phyloP scores from a whole-genome alignment of 2,888 invertebrate species.

The Marasmarcha lunaedactyla region DNA sequence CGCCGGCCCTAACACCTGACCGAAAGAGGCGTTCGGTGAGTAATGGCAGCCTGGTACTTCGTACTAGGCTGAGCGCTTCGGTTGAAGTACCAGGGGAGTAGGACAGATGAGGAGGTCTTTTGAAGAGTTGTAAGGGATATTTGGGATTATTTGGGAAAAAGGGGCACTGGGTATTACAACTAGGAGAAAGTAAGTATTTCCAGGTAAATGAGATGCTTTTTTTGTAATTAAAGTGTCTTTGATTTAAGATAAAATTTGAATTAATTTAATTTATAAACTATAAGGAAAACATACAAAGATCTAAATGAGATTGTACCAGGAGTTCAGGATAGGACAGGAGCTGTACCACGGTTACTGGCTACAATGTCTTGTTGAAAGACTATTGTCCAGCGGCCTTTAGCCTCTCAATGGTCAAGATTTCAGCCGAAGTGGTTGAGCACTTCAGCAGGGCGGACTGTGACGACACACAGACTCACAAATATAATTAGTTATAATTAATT shows the following conservation, averaged over 20 bases:
- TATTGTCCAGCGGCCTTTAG: slow-evolving; percentile 55
- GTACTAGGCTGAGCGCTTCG: slow-evolving; percentile 29
- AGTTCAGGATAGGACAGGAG: background rate
- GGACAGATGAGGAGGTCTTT: background rate
- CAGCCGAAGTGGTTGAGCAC: slow-evolving; percentile 60
- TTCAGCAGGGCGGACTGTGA: slow-evolving; percentile 37
- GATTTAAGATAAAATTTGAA: background rate
- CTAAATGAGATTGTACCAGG: too few relatives aligned
- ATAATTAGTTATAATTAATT: slow-evolving; percentile 26
- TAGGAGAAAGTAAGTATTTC: background rate
- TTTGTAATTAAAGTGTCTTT: too few relatives aligned
- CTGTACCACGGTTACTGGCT: slow-evolving; percentile 39
- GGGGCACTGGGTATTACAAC: background rate
- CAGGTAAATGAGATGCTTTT: background rate
- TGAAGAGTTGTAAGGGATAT: too few relatives aligned
- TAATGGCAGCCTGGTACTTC: slow-evolving; percentile 19
- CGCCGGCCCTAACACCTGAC: slow-evolving; percentile 67
- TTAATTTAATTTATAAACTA: background rate
- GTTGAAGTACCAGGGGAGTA: background rate
- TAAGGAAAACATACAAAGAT: too few relatives aligned
- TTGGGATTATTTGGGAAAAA: too few relatives aligned
- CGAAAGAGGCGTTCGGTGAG: slow-evolving; percentile 36
- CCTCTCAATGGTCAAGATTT: slow-evolving; percentile 45
- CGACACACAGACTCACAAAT: slow-evolving; percentile 23
- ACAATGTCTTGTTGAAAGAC: slow-evolving; percentile 68